Base-by-base conservation (phyloP, 2,888 invertebrate genomes). In the Axea sp. region DNA sequence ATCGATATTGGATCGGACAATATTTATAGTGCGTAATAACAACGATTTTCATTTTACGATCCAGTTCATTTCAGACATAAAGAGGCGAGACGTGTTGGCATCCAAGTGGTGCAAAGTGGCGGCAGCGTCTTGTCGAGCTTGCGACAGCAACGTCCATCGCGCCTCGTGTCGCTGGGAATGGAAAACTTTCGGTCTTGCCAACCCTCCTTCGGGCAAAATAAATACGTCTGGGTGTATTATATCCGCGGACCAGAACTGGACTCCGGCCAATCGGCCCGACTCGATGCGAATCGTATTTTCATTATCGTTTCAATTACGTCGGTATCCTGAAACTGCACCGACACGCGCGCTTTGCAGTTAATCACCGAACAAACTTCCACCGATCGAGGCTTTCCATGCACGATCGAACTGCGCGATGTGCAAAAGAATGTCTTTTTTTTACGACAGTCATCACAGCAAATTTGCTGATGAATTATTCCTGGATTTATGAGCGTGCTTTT, bases 161-260 rank as follows among this genome's bases (percentile, higher is more conserved):
- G 51, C 7, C 26, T n/a, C n/a, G n/a, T n/a, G n/a, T n/a, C n/a
- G n/a, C n/a, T n/a, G n/a, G n/a, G 14, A 51, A 24, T 35, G 35
- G 28, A 53, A 53, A 37, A 14, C 8, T 51, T 26, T 7, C 28
- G 37, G 24, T 14, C 35, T 22, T 12, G 41, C n/a, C 17, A 24
- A 28, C 41, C 33, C 62, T 37, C 41, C 35, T 53, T 64, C 53
- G 45, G 53, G 43, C 45, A 43, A 53, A 65, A 65, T 65, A 65
- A 65, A 65, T 53, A 53, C 43, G 64, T 65, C 64, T 65, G 64
- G 53, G 24, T 12, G 33, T 8, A 53, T 53, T 45, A 65, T 65
- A 33, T 39, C 41, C 31, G 39, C 49, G 22, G 31, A 15, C 49
- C 22, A 8, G 12, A 45, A 28, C 64, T 65, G 62, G 62, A 62